phyloP scores from a whole-genome alignment of 2,888 invertebrate species.

The Philaethria dido region DNA sequence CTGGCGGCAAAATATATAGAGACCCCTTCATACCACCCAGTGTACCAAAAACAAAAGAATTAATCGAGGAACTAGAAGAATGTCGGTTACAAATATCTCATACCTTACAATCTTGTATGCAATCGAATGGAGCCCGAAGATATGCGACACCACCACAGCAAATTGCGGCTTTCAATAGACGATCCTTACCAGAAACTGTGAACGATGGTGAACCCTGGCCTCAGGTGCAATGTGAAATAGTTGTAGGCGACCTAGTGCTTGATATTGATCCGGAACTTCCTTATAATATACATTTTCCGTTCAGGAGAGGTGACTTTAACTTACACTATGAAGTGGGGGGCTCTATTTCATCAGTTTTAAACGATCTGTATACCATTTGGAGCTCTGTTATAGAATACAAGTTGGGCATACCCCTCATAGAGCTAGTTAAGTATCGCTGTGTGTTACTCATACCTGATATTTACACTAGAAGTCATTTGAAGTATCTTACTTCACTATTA shows the following conservation, averaged over 20 bases:
- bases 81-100: constrained; percentile 92
- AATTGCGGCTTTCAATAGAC: constrained; percentile 93
- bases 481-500: constrained; percentile 92
- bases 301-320: constrained; percentile 94
- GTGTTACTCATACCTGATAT: constrained; percentile 95
- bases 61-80: constrained; percentile 92
- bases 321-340: constrained; percentile 93
- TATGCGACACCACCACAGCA: constrained; percentile 95
- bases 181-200: constrained; percentile 88
- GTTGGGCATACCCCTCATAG: constrained; percentile 88
- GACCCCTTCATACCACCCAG: constrained; percentile 87
- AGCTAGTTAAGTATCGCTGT: constrained; percentile 91
- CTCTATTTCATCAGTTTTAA: constrained; percentile 91
- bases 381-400: constrained; percentile 89
- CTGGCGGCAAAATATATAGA: constrained; percentile 81
- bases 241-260: constrained; percentile 91
- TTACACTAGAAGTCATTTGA: constrained; percentile 92
- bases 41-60: constrained; percentile 86
- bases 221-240: constrained; percentile 85
- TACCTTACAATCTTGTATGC: constrained; percentile 92
- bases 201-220: constrained; percentile 85
- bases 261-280: constrained; percentile 87
- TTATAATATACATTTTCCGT: constrained; percentile 96
- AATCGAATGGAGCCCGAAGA: constrained; percentile 91
- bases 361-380: constrained; percentile 96